Evolutionary conservation across 92 coral and sea anemone genomes (phyloP).

Genomic region (Bergia sp.): DNA sequence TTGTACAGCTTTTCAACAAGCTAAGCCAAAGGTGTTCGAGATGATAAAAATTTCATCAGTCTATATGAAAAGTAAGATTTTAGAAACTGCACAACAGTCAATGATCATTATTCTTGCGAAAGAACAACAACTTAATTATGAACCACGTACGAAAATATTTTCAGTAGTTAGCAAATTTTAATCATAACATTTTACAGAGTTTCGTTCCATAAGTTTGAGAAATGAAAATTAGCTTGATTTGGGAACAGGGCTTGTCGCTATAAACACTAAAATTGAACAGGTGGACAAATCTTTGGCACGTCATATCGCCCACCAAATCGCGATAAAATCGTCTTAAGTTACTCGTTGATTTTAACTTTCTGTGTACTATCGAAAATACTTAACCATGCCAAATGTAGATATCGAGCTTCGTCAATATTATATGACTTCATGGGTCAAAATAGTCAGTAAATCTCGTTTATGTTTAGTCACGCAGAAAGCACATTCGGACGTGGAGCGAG

Average conservation of each 20-base stretch:
- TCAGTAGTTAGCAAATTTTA: background rate
- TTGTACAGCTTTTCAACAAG: background rate
- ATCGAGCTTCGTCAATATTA: background rate
- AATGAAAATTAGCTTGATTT: too few relatives aligned
- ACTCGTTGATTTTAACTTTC: background rate
- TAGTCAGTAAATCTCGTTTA: background rate
- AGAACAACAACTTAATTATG: too few relatives aligned
- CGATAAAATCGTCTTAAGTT: background rate
- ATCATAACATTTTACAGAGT: too few relatives aligned
- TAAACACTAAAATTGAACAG: background rate
- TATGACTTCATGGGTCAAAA: too few relatives aligned
- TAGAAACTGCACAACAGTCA: background rate
- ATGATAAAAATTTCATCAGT: background rate
- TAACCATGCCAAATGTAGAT: background rate
- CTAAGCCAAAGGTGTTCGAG: background rate
- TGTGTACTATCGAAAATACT: background rate
- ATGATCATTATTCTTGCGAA: too few relatives aligned
- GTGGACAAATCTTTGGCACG: background rate
- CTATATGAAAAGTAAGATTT: background rate
- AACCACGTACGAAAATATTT: background rate
- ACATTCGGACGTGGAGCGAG: background rate
- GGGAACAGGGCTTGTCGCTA: background rate
- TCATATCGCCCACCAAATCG: background rate
- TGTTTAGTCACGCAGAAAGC: background rate
- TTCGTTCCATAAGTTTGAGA: background rate